These are phyloP conservation scores for Thunnus albacares DNA, from an alignment of 2,797 vertebrate genomes.

Conservation along the genomic window DNA sequence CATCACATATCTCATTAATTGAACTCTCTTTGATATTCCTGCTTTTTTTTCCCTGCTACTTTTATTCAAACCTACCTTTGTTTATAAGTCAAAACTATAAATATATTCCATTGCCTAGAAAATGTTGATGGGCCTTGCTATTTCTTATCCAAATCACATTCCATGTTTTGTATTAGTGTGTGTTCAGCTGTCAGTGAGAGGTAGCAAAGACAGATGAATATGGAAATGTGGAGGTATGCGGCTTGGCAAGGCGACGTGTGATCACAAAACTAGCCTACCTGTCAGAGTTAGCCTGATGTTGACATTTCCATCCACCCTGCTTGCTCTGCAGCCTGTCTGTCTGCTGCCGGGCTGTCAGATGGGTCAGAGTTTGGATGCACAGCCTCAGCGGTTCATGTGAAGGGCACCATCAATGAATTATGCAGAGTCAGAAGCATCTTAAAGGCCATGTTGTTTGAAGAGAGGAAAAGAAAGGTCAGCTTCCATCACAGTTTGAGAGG, in stretches of 20 bases:
- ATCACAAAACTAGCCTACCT: constrained; percentile 49
- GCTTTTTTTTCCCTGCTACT: not conserved
- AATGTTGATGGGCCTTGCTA: not conserved
- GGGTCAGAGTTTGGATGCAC: constrained; percentile 55
- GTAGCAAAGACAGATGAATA: constrained; percentile 54
- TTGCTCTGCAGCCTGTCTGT: constrained; percentile 19
- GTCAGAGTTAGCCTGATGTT: constrained; percentile 61
- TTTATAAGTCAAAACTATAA: not conserved
- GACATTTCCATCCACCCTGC: constrained; percentile 68
- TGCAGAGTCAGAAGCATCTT: constrained; percentile 66
- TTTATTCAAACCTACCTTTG: constrained; percentile 22
- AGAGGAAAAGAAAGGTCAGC: constrained; percentile 70
- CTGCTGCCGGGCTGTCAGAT: constrained; percentile 50
- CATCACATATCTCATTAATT: not conserved
- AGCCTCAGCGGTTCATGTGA: constrained; percentile 57
- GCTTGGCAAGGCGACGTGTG: constrained; percentile 10
- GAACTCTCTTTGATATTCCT: not conserved
- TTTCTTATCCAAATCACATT: constrained; percentile 38
- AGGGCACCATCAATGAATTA: constrained; percentile 72
- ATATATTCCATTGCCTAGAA: constrained; percentile 13
- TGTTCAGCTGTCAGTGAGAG: constrained; percentile 61
- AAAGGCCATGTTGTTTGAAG: constrained; percentile 76
- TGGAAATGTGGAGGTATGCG: constrained; percentile 42
- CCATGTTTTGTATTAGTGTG: constrained; percentile 17
- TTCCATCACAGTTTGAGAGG: constrained; percentile 57